Evolutionary conservation across 2,888 invertebrate genomes (phyloP), one percentile per base, ranked within the genome.

Genomic region (Neoaliturus tenellus): DNA sequence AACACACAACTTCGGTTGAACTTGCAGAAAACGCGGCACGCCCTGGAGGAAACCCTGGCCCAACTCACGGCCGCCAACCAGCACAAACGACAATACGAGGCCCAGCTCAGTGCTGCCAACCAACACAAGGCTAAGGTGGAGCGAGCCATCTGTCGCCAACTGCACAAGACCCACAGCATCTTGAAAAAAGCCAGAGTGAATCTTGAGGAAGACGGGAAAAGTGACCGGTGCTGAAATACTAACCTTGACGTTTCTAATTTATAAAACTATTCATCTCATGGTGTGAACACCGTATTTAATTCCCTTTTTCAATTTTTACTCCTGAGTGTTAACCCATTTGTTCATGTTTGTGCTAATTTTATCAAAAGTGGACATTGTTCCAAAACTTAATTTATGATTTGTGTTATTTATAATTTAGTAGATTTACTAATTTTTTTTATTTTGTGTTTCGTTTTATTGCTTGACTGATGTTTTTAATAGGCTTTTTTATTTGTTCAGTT

Each of bases 61-160:
- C 95, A 96, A 89, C 91, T 97, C 78, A 94, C 94, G 87, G 92
- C 94, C 17, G 95, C 96, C 71, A 96, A 96, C 90, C 93, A 95
- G 90, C 94, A 95, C 87, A 97, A 97, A 90, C 94, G 95, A 89
- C 95, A 94, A 90, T 95, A 96, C 44, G 96, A 97, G 90, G 78
- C 78, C 0, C 95, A 96, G 89, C 91, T 97, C 80, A 94, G 94
- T 87, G 92, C 94, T 17, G 95, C 96, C 69, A 96, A 96, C 90
- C 93, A 95, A 90, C 94, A 95, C 87, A 97, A 97, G 90, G 94
- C 95, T 89, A 95, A 94, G 90, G 95, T 97, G 44, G 96, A 97
- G 90, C 95, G 95, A 88, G 96, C 96, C 67, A 96, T 97, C 89
- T 95, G 95, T 89, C 93, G 94, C 88, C 95, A 96, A 91, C 94